phyloP scores from a whole-genome alignment of 2,797 vertebrate species.

The Rousettus madagascariensis region DNA sequence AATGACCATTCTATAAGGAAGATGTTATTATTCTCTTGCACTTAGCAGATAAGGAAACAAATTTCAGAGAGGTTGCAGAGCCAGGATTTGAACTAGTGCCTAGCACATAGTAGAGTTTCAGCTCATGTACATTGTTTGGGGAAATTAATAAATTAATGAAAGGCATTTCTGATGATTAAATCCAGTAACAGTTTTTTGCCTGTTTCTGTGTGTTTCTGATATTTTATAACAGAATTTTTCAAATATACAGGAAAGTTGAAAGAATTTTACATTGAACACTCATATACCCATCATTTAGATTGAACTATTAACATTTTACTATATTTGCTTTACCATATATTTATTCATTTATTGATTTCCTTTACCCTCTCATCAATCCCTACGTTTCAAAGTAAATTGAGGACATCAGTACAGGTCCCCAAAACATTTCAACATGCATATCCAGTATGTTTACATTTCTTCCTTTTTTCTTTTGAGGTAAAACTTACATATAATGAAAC shows the following conservation, averaged over 20 bases:
- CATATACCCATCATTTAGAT: neutral
- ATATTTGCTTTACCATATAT: neutral
- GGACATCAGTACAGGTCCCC: neutral
- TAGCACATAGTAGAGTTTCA: neutral
- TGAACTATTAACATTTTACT: slow-evolving; percentile 13
- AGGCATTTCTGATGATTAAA: neutral
- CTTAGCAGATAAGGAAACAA: slow-evolving; percentile 29
- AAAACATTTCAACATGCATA: slow-evolving; percentile 18
- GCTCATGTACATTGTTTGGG: neutral
- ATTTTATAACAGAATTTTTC: slow-evolving; percentile 22
- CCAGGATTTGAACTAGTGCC: neutral
- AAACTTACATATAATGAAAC: slow-evolving; percentile 7
- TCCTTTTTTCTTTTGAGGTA: slow-evolving; percentile 4
- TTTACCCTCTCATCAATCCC: neutral
- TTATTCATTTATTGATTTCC: slow-evolving; percentile 22
- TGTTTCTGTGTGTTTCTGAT: neutral
- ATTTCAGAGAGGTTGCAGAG: neutral
- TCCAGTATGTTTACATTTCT: neutral
- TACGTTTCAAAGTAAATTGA: slow-evolving; percentile 42
- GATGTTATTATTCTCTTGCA: neutral
- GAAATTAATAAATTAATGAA: slow-evolving; percentile 40
- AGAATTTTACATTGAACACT: neutral
- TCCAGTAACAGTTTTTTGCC: neutral
- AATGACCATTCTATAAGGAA: neutral
- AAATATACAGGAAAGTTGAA: slow-evolving; percentile 19